Conservation (phyloP, 2,888 invertebrate species). For the Cheilosia grossa region DNA sequence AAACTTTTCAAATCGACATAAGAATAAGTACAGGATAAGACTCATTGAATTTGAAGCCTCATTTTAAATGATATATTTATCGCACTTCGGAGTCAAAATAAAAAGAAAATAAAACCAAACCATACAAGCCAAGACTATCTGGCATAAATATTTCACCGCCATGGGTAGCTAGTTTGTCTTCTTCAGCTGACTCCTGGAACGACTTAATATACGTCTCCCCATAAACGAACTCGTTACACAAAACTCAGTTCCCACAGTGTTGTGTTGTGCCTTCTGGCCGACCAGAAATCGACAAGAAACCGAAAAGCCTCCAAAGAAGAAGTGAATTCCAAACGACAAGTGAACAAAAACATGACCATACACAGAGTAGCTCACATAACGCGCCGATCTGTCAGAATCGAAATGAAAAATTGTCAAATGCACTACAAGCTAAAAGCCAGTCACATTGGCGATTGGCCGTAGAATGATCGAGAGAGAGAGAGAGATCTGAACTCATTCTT, state of each 20-base stretch:
- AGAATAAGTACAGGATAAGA: no score
- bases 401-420: constrained; percentile 68
- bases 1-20: no score
- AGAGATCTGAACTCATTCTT: constrained; percentile 13
- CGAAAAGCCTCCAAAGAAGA: constrained; percentile 2
- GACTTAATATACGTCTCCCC: constrained; percentile 26
- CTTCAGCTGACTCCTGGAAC: constrained; percentile 2
- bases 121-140: neutral
- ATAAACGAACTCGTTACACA: constrained; percentile 30
- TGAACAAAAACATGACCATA: constrained; percentile 52
- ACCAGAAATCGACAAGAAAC: neutral
- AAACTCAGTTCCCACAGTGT: constrained; percentile 34
- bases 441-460: neutral
- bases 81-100: no score
- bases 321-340: constrained; percentile 39
- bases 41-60: no score
- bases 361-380: constrained; percentile 6
- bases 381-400: constrained; percentile 63
- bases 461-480: neutral
- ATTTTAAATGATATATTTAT: no score
- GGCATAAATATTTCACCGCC: constrained; percentile 5
- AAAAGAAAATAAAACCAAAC: neutral
- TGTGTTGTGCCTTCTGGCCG: neutral
- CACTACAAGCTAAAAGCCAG: constrained; percentile 31
- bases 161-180: neutral